Conservation (phyloP, 1,140 invertebrate genomes). For the Atta texana region DNA sequence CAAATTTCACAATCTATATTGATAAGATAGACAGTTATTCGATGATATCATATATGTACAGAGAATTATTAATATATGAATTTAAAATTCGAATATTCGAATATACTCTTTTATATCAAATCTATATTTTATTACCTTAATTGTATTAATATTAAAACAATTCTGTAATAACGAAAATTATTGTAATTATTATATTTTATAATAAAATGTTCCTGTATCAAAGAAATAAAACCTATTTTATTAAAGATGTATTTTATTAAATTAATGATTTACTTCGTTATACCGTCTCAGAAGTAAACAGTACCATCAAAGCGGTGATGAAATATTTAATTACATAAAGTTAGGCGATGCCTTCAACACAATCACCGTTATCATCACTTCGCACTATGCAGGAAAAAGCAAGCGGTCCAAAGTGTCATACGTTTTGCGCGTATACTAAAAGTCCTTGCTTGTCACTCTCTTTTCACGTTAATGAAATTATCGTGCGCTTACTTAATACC, state of each 20-base stretch:
- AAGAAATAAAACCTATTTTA: not conserved
- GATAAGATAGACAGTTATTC: slow-evolving; percentile 60
- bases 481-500: slow-evolving; percentile 77
- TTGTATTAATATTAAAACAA: not conserved
- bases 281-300: not conserved
- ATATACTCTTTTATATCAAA: not conserved
- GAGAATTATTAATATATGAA: slow-evolving; percentile 34
- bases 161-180: not conserved
- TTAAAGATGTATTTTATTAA: slow-evolving; percentile 28
- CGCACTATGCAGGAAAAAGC: not conserved
- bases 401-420: slow-evolving; percentile 37
- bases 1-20: not conserved
- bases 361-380: slow-evolving; percentile 16
- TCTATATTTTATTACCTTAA: slow-evolving; percentile 3
- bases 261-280: slow-evolving; percentile 3
- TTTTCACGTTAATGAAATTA: slow-evolving; percentile 79
- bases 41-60: slow-evolving; percentile 27
- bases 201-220: no score
- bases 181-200: not conserved
- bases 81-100: not conserved
- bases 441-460: slow-evolving; percentile 33
- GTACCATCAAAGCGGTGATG: not conserved
- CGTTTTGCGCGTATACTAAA: slow-evolving; percentile 44
- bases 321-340: slow-evolving; percentile 42
- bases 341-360: not conserved